Evolutionary conservation across 2,888 invertebrate genomes (phyloP), one percentile per base, ranked within the genome.

Genomic region (Synanthedon vespiformis): DNA sequence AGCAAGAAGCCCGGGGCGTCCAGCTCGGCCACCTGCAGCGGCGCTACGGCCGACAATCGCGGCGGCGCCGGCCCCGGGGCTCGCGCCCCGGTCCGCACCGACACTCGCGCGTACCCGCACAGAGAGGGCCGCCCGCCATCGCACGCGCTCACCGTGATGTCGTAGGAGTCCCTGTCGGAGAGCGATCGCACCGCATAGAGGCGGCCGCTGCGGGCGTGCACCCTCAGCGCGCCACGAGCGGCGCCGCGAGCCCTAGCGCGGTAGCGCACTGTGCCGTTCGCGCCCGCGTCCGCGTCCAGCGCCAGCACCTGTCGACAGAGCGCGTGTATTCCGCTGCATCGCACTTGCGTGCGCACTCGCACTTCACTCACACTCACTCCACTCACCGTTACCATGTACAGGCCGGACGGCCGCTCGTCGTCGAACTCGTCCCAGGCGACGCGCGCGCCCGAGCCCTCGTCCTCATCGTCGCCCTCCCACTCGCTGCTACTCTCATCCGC

Each of bases 1-100:
- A 98, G 94, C 60, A 96, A 89, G 80, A 94, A 95, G 22, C 97
- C 97, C 41, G 96, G 93, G 64, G 90, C 90, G 80, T 97, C 97
- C 62, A 92, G 93, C 83, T 96, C 96, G 40, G 95, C 95, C 47
- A 93, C 90, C 54, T 93, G 92, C 62, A 90, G 89, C 68, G 92
- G 91, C 66, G 93, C 89, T 51, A 89, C 77, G 58, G 90, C 85
- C 60, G 90, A 85, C 59, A 92, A 89, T 52, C 84, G 70, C 16
- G 94, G 92, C 12, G 93, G 27, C 53, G 89, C 86, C 5, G 90
- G 89, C 52, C 90, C 85, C 1, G 34, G 10, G 0, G 91, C 90
- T 11, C 8, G 14, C 53, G 89, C 87, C 5, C 90, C 89, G 52
- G 90, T 85, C 48, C 79, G 78, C 52, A 97, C 91, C 55, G 91